Conservation (phyloP, 2,888 invertebrate genomes). For the Scaptomyza reducta region DNA sequence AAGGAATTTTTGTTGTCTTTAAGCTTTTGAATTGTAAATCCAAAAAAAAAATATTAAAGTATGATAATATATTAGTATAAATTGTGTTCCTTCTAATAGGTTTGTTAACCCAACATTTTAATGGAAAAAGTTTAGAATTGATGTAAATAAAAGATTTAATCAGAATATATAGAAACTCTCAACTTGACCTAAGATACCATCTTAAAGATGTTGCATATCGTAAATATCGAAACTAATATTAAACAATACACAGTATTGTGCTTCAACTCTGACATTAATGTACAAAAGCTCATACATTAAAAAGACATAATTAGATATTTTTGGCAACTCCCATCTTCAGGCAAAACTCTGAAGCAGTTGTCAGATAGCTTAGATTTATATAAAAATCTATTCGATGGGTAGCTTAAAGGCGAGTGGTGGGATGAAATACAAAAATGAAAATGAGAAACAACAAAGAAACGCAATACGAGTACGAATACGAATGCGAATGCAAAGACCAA, state of each 20-base stretch:
- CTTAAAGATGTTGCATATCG: too few species aligned
- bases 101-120: too few species aligned
- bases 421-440: conserved; percentile 4
- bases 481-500: conserved; percentile 33
- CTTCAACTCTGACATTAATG: not conserved
- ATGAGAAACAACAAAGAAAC: conserved; percentile 49
- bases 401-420: conserved; percentile 57
- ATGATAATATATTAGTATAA: too few species aligned
- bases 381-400: conserved; percentile 63
- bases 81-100: too few species aligned
- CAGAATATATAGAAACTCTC: too few species aligned
- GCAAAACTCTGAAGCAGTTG: conserved; percentile 32
- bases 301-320: conserved; percentile 48
- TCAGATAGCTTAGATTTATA: conserved; percentile 49
- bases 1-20: too few species aligned
- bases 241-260: conserved; percentile 5
- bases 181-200: too few species aligned
- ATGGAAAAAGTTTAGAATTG: too few species aligned
- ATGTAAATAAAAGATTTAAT: too few species aligned
- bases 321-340: conserved; percentile 36
- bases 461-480: conserved; percentile 28
- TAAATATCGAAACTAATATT: too few species aligned
- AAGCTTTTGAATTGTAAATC: too few species aligned
- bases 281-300: conserved; percentile 28
- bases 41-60: too few species aligned